Conservation (phyloP, 1,140 invertebrate species). For the Platyscapa corneri region DNA sequence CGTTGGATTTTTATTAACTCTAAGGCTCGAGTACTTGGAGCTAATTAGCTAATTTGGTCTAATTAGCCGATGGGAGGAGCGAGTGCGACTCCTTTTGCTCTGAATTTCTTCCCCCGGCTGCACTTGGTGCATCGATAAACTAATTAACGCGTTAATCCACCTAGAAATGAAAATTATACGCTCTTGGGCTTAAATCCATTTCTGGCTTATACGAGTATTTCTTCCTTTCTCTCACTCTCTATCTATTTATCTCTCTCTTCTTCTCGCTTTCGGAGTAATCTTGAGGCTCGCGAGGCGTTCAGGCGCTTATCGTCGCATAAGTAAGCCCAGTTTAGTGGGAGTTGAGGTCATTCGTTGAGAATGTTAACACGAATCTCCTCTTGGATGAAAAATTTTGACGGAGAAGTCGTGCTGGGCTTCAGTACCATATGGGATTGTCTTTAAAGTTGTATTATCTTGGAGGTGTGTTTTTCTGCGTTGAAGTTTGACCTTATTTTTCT, state of each 20-base stretch:
- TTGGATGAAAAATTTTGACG: neutral
- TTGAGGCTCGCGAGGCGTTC: neutral
- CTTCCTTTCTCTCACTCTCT: too few species aligned
- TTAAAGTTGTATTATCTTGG: too few species aligned
- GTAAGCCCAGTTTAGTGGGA: neutral
- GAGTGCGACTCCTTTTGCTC: neutral
- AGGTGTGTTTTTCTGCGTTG: too few species aligned
- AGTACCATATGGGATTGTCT: neutral
- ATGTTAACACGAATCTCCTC: neutral
- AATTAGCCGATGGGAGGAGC: slow-evolving; percentile 6
- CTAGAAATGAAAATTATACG: slow-evolving; percentile 33
- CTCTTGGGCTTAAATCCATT: neutral
- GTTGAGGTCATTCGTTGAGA: neutral
- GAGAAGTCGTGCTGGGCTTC: neutral
- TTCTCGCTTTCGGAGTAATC: neutral
- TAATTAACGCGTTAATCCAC: slow-evolving; percentile 42
- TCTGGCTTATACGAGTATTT: neutral
- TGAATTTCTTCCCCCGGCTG: neutral
- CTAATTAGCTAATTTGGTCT: slow-evolving; percentile 39
- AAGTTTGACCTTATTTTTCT: too few species aligned
- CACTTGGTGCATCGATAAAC: slow-evolving; percentile 11
- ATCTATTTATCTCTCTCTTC: too few species aligned
- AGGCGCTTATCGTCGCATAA: neutral
- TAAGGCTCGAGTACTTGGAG: neutral
- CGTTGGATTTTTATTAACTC: neutral